These are phyloP conservation scores for Menidia menidia DNA, from an alignment of 2,797 vertebrate genomes.

Conservation along the genomic window DNA sequence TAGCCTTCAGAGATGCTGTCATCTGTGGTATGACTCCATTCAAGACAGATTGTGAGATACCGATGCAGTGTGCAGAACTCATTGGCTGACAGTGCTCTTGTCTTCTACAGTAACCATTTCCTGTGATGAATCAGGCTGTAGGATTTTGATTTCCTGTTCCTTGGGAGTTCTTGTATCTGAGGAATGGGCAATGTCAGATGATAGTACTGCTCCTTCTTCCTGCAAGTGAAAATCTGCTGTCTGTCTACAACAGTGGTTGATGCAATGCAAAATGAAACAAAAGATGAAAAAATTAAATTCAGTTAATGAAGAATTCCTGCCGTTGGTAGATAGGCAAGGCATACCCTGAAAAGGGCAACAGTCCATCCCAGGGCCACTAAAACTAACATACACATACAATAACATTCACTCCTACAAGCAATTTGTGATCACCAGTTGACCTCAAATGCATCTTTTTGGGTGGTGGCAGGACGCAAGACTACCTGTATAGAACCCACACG, in stretches of 20 bases:
- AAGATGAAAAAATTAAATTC: constrained; percentile 2
- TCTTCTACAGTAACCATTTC: constrained; percentile 45
- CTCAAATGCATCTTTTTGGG: no score
- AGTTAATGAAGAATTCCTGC: not conserved
- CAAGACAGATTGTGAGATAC: constrained; percentile 36
- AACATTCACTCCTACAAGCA: no score
- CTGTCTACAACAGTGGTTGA: not conserved
- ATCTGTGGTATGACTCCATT: constrained; percentile 23
- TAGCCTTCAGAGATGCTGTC: constrained; percentile 6
- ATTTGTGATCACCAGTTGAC: no score
- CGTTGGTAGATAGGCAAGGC: no score
- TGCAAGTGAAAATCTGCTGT: constrained; percentile 16
- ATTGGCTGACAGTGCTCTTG: constrained; percentile 23
- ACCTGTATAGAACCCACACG: no score
- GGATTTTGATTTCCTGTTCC: constrained; percentile 73
- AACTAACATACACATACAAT: not conserved
- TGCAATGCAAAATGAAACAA: not conserved
- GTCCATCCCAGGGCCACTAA: not conserved
- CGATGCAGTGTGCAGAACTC: constrained; percentile 14
- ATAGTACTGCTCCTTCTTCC: not conserved
- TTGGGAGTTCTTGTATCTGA: constrained; percentile 32
- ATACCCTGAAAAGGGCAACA: not conserved
- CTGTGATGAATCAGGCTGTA: constrained; percentile 36
- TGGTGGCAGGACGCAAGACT: no score
- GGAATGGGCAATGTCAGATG: constrained; percentile 33